phyloP scores from a whole-genome alignment of 2,797 vertebrate species.

The Pseudochromis fuscus region DNA sequence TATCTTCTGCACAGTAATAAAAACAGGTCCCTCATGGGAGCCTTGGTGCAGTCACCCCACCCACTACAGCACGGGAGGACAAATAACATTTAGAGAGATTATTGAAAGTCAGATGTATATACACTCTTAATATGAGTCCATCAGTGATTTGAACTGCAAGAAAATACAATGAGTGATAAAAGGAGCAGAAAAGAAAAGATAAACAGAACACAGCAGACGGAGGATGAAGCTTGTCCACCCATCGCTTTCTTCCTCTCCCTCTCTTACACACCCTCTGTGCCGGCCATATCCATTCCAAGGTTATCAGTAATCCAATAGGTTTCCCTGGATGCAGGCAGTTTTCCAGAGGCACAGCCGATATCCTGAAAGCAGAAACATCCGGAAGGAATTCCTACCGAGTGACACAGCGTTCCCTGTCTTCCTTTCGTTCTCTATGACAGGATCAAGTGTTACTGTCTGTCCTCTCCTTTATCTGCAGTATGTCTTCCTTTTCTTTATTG shows the following conservation, averaged over 20 bases:
- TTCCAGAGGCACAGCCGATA: conserved; percentile 69
- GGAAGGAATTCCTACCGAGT: conserved; percentile 66
- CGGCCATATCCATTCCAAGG: conserved; percentile 74
- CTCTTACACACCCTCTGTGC: conserved; percentile 42
- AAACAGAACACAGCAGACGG: neutral
- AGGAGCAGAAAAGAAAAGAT: neutral
- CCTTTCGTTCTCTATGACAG: conserved; percentile 47
- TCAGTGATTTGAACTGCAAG: conserved; percentile 29
- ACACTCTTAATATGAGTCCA: conserved; percentile 10
- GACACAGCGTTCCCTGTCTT: conserved; percentile 55
- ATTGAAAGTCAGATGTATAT: conserved; percentile 11
- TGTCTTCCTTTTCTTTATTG: neutral
- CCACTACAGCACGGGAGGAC: neutral
- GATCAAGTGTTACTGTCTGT: conserved; percentile 42
- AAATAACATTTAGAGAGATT: conserved; percentile 39
- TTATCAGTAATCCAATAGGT: conserved; percentile 82
- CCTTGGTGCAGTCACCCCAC: conserved; percentile 12
- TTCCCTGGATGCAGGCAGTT: conserved; percentile 66
- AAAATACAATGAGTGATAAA: conserved; percentile 8
- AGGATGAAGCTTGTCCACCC: conserved; percentile 22
- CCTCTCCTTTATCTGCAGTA: conserved; percentile 40
- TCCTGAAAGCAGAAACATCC: conserved; percentile 75
- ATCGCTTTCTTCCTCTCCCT: conserved; percentile 7
- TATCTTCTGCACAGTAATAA: conserved; percentile 55
- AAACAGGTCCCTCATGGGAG: conserved; percentile 42